Base-by-base conservation (phyloP, 2,888 invertebrate species). In the Euplexia lucipara region DNA sequence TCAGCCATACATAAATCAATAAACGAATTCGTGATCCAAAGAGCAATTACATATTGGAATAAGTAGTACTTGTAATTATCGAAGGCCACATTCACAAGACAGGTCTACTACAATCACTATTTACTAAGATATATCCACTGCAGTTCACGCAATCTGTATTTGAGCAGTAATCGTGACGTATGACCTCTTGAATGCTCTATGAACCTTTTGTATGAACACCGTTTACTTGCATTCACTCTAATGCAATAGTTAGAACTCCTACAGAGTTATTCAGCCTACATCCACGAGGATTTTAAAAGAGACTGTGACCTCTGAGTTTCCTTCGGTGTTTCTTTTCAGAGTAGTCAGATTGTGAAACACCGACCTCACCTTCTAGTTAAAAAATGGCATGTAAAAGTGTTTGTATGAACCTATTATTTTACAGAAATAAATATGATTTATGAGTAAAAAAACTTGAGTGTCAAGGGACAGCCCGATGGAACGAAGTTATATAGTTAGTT, bases 11-110 rank as follows among this genome's bases (percentile, higher is more conserved):
- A 56, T 52, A n/a, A 56, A 63, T 70, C 51, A 62, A 34, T 8
- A 39, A 37, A 30, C 7, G 41, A 49, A 49, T n/a, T 0, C 20
- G 14, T 57, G 52, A 49, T 26, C 34, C 16, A 39, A 20, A n/a
- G n/a, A 42, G 5, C 16, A 41, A 7, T n/a, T 3, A 42, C n/a
- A n/a, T 14, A 18, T 37, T 42, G 10, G 20, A 58, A 22, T 16
- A n/a, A n/a, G n/a, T n/a, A 42, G 20, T 39, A 35, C 26, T 49
- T 37, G 20, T 16, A 22, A 3, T n/a, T 51, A 54, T 56, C 14
- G 41, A 74, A 74, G 74, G 71, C 34, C 12, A 18, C 12, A 32
- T 35, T 18, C 22, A 42, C 10, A 32, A 41, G 22, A n/a, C n/a
- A 26, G 16, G 30, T 32, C 39, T 14, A 39, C 1, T 4, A 58